Evolutionary conservation across 1,140 invertebrate genomes (phyloP).

Genomic region (Tribolium castaneum): DNA sequence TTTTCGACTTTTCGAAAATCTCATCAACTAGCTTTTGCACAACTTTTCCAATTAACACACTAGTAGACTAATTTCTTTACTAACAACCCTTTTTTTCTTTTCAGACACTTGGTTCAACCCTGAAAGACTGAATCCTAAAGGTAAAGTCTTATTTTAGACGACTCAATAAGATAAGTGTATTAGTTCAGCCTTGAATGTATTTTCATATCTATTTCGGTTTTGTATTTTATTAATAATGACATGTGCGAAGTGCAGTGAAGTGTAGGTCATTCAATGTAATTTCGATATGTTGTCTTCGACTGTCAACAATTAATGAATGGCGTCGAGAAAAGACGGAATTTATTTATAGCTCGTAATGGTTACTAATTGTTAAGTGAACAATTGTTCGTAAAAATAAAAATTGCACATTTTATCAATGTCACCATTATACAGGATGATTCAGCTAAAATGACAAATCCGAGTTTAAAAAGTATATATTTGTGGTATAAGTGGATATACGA

Average conservation of each 20-base stretch:
- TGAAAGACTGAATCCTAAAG: conserved; percentile 86
- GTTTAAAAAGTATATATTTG: too few species aligned
- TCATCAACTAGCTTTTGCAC: background rate
- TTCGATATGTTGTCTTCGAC: too few species aligned
- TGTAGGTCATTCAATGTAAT: background rate
- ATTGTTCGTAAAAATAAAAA: too few species aligned
- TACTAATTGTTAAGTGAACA: too few species aligned
- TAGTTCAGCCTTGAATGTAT: background rate
- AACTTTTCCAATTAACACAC: background rate
- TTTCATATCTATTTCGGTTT: background rate
- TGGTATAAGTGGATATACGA: too few species aligned
- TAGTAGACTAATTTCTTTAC: conserved; percentile 1
- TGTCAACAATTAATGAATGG: too few species aligned
- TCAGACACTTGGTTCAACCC: conserved; percentile 92
- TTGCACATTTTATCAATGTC: too few species aligned
- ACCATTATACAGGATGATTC: too few species aligned
- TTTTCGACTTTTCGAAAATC: too few species aligned
- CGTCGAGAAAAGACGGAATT: too few species aligned
- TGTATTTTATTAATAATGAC: background rate
- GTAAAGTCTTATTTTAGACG: conserved; percentile 67
- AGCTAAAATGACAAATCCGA: too few species aligned
- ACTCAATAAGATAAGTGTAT: background rate
- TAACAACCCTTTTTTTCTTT: conserved; percentile 67
- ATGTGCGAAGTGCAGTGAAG: background rate
- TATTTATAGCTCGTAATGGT: too few species aligned